Percentiles rank a stretch among this genome's conserved stretches.
Evolutionary conservation across 2,113 vertebrate genomes (phyloP).

Genomic region (Piaya cayana): DNA sequence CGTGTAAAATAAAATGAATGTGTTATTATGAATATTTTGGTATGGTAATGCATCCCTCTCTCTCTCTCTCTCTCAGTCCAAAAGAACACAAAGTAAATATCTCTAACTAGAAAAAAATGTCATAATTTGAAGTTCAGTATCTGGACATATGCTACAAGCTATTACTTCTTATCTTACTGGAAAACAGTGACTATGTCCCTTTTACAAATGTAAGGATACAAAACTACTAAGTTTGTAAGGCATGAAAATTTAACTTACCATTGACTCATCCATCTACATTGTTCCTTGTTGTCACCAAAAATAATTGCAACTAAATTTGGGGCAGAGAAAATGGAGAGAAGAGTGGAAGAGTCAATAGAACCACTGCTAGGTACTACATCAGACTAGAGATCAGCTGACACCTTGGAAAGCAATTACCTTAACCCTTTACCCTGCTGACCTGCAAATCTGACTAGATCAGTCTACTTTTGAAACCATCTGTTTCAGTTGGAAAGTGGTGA

Average conservation of each 20-base stretch:
- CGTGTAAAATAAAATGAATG: neutral
- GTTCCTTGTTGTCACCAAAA: neutral
- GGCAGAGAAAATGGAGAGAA: neutral
- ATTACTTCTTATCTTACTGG: neutral
- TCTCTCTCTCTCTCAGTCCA: neutral
- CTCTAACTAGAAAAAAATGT: neutral
- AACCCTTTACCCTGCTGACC: neutral
- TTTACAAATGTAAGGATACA: neutral
- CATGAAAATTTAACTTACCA: neutral
- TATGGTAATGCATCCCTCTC: fast-evolving
- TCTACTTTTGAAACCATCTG: neutral
- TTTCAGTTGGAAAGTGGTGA: neutral
- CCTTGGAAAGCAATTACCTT: neutral
- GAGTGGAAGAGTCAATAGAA: neutral
- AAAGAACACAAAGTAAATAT: neutral
- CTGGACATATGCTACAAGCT: neutral
- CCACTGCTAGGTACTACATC: neutral
- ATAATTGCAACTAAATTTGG: neutral
- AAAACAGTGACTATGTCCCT: neutral
- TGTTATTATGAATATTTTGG: neutral
- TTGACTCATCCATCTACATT: neutral
- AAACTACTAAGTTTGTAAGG: neutral
- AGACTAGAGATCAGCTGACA: neutral
- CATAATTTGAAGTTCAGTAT: neutral
- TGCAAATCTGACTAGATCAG: neutral